Conservation (phyloP, 1,140 invertebrate species). For the Forficula auricularia region DNA sequence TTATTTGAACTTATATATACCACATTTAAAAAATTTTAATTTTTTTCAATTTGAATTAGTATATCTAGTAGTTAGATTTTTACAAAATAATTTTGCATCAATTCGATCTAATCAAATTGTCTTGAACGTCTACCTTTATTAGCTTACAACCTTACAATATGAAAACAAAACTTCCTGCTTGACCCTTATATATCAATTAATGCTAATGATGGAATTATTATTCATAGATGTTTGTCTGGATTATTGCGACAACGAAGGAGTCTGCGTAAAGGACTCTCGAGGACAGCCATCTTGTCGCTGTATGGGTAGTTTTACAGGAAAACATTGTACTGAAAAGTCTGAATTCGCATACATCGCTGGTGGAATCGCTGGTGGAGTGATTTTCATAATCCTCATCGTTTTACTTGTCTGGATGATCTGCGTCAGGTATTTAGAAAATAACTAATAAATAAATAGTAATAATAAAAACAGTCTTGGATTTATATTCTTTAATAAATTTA, state of each 20-base stretch:
- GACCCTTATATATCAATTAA: no score
- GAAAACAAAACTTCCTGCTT: no score
- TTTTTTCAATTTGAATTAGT: no score
- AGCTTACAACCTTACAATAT: no score
- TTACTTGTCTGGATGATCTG: slow-evolving; percentile 95
- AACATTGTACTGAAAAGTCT: slow-evolving; percentile 73
- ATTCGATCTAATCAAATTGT: no score
- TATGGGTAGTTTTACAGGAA: slow-evolving; percentile 80
- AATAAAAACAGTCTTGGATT: not conserved
- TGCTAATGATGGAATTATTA: not conserved
- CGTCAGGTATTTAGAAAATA: slow-evolving; percentile 47
- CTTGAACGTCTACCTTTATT: no score
- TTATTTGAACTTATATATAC: no score
- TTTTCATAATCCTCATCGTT: slow-evolving; percentile 79
- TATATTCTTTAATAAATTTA: not conserved
- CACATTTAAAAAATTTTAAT: no score
- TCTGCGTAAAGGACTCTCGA: slow-evolving; percentile 68
- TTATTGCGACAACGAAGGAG: slow-evolving; percentile 81
- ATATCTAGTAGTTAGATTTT: no score
- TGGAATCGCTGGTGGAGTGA: slow-evolving; percentile 77
- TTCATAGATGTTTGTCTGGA: slow-evolving; percentile 63
- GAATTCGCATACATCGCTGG: slow-evolving; percentile 89
- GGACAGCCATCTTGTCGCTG: slow-evolving; percentile 74
- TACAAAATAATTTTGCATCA: no score
- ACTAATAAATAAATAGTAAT: slow-evolving; percentile 1